Evolutionary conservation across 2,797 vertebrate species (phyloP), one percentile per base, ranked within the genome.

Genomic region (Platalea minor): DNA sequence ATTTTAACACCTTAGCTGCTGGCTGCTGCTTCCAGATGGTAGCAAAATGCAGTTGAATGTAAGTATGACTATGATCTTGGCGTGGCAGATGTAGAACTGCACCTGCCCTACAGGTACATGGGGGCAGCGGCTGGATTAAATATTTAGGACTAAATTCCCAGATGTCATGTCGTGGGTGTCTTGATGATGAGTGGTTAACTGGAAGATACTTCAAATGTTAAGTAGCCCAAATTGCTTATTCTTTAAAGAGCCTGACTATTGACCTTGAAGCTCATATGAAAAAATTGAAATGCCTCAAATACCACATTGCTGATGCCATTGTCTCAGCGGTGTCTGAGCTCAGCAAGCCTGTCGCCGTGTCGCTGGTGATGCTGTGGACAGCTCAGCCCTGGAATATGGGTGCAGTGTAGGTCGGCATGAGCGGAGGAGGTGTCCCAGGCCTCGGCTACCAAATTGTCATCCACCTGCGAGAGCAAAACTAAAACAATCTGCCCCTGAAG

Each of bases 321-420:
- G 57, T 53, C 53, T 19, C 37, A 39, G 45, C 2, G 4, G 24
- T 54, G 26, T 63, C 37, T 88, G 69, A 82, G 48, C 59, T 79
- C 57, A 25, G 25, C 14, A 29, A 35, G 12, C n/a, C 45, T 46
- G 31, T 21, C 67, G 35, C 31, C 8, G 0, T 17, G 61, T 61
- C 0, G 0, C 33, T 56, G n/a, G 20, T 1, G 53, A 17, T 74
- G 64, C 51, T 56, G 9, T 15, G 41, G 63, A 53, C 24, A 39
- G 33, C 69, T 86, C 33, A 57, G 0, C 35, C 35, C 39, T 50
- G 43, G 35, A 61, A 28, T 26, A 31, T 9, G 33, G 29, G 6
- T 17, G 28, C 35, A 45, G 11, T 0, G 1, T 14, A 15, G 50
- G 37, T 29, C 3, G 4, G 29, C 5, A 7, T 6, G 41, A 85